Percentiles rank a stretch among this genome's conserved stretches.
These are phyloP conservation scores for Hyles vespertilio DNA, from an alignment of 1,140 invertebrate genomes.

Conservation along the genomic window DNA sequence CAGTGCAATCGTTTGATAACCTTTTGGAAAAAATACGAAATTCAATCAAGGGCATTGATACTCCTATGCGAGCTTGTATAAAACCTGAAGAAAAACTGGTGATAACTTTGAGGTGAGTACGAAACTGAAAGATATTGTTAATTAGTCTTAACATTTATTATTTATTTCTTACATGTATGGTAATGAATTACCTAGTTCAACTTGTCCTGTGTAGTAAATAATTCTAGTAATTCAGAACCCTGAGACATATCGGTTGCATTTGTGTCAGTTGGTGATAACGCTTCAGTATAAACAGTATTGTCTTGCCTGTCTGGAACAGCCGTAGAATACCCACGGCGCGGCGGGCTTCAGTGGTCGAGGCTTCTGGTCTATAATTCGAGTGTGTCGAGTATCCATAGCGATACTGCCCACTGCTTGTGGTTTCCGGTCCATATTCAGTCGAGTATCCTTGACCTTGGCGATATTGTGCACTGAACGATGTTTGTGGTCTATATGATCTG, in stretches of 20 bases:
- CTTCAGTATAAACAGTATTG: slow-evolving; percentile 17
- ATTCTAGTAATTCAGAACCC: slow-evolving; percentile 18
- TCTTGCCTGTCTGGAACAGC: slow-evolving; percentile 14
- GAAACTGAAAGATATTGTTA: slow-evolving; percentile 13
- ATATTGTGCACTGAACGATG: not conserved
- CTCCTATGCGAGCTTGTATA: slow-evolving; percentile 25
- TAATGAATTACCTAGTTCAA: slow-evolving; percentile 14
- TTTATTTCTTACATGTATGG: slow-evolving; percentile 21
- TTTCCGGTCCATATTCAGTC: too few relatives aligned
- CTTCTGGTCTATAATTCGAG: slow-evolving; percentile 17
- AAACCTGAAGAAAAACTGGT: slow-evolving; percentile 19
- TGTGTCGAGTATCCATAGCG: slow-evolving; percentile 20
- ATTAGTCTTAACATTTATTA: slow-evolving; percentile 16
- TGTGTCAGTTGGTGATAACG: slow-evolving; percentile 21
- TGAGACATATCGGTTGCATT: slow-evolving; percentile 19
- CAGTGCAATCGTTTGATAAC: slow-evolving; percentile 22
- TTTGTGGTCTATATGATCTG: slow-evolving; percentile 11
- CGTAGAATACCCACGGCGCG: slow-evolving; percentile 9
- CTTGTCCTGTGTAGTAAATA: slow-evolving; percentile 1
- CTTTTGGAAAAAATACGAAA: slow-evolving; percentile 19
- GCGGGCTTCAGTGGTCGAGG: slow-evolving; percentile 19
- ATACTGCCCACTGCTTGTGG: slow-evolving; percentile 13
- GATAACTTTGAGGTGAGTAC: slow-evolving; percentile 23
- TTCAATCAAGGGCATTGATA: slow-evolving; percentile 18
- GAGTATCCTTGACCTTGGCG: too few relatives aligned